Conservation (phyloP, 2,888 invertebrate species). For the Apotomis betuletana region DNA sequence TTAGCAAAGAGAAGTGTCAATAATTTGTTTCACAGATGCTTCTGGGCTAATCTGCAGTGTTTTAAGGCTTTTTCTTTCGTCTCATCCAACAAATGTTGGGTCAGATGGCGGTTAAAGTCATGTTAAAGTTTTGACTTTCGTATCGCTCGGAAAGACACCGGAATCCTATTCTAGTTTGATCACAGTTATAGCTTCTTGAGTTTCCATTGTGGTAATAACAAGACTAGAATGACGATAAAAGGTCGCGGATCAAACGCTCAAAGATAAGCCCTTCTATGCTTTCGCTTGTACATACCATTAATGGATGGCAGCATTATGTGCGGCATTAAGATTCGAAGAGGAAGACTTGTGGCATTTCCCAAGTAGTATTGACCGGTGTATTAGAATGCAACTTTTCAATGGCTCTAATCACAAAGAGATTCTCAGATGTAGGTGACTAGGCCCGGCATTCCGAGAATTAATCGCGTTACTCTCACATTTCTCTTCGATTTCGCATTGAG, state of each 20-base stretch:
- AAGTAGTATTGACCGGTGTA: neutral
- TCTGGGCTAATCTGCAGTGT: no score
- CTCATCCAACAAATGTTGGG: no score
- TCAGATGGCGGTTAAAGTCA: no score
- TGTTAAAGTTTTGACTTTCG: no score
- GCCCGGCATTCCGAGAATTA: conserved; percentile 28
- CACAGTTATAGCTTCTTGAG: no score
- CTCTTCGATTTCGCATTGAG: conserved; percentile 32
- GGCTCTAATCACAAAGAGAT: conserved; percentile 26
- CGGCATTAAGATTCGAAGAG: neutral
- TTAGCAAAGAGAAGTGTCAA: neutral
- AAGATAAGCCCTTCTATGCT: neutral
- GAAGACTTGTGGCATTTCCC: conserved; percentile 1
- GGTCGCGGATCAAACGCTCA: no score
- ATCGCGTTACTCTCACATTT: conserved; percentile 35
- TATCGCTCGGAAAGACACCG: no score
- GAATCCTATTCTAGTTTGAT: no score
- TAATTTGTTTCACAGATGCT: neutral
- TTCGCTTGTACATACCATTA: neutral
- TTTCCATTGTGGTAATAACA: no score
- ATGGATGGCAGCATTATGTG: neutral
- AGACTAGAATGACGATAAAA: no score
- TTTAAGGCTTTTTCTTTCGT: no score
- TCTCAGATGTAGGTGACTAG: conserved; percentile 39
- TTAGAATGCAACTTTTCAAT: conserved; percentile 22